Base-by-base conservation (phyloP, 2,113 vertebrate genomes). In the Pseudorasbora parva region DNA sequence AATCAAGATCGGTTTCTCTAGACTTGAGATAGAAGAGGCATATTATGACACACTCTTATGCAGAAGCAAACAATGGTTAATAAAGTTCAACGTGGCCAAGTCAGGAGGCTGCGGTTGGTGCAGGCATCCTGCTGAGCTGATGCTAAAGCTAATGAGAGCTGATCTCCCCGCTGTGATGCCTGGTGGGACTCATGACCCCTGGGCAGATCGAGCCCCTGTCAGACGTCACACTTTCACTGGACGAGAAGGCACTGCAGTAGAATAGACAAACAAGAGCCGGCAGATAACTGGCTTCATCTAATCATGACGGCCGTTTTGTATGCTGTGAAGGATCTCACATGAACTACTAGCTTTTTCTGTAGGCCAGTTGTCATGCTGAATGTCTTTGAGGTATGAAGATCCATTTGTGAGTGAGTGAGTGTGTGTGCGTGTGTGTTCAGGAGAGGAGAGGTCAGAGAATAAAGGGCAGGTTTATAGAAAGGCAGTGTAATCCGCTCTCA, bases 81-180 rank as follows among this genome's bases (percentile, higher is more conserved):
- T 86, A 79, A 87, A 79, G 85, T 83, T 86, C 79, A 85, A 57
- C n/a, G 7, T 81, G 37, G 64, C 62, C 62, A 41, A 62, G 71
- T 56, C 73, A 14, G 45, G 79, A 49, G 76, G 74, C 81, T 51
- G 64, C 30, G 45, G 66, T 81, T 84, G 71, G 73, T 84, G 68
- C 68, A 27, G 82, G 3, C n/a, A n/a, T 82, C 88, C 82, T 69
- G 73, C 79, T 84, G 86, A 76, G 82, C 51, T 87, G 74, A 82
- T 84, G 41, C 74, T 87, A 85, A 87, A 86, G 79, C 83, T 87
- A 89, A 87, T 86, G 84, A 87, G 86, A 82, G 79, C 62, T 87
- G 86, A 89, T 83, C 75, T 86, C 51, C 78, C 88, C 41, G 62
- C 76, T 62, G 84, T 73, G 82, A 82, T 82, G 76, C 85, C 86